Conservation (phyloP, 2,113 vertebrate genomes). For the Haemorhous mexicanus region DNA sequence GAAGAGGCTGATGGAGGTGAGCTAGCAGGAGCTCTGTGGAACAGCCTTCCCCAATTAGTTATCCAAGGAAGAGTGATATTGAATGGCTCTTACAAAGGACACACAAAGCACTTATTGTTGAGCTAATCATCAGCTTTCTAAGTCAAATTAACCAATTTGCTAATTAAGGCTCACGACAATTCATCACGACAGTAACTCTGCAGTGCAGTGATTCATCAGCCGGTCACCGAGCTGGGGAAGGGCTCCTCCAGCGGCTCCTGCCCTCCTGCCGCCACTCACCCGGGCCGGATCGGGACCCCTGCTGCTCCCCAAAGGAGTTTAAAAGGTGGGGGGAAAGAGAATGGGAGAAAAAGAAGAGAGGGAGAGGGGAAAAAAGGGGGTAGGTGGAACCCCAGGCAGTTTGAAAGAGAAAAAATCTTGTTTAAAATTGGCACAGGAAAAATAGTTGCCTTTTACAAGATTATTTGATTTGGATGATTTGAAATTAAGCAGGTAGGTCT, state of each 20-base stretch:
- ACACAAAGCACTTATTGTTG: not conserved
- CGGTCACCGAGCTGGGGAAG: not conserved
- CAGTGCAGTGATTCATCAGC: not conserved
- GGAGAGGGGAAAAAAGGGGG: accelerated
- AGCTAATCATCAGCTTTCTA: not conserved
- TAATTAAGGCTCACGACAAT: constrained; percentile 32
- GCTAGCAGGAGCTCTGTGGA: not conserved
- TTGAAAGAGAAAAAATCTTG: not conserved
- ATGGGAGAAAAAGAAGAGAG: not conserved
- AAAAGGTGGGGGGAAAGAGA: not conserved
- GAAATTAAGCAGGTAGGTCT: not conserved
- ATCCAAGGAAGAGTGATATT: not conserved
- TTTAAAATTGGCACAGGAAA: not conserved
- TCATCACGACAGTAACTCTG: not conserved
- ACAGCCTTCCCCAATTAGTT: not conserved
- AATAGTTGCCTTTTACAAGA: not conserved
- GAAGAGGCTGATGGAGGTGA: not conserved
- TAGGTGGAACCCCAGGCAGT: not conserved
- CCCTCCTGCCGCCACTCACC: not conserved
- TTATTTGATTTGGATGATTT: not conserved
- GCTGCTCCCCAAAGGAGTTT: not conserved
- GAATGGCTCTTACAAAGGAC: not conserved
- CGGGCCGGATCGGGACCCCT: accelerated
- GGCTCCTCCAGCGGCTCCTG: not conserved
- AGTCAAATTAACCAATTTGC: constrained; percentile 16